Percentiles rank a stretch among this genome's conserved stretches.
Evolutionary conservation across 2,888 invertebrate genomes (phyloP).

Genomic region (Druceiella hillmani): DNA sequence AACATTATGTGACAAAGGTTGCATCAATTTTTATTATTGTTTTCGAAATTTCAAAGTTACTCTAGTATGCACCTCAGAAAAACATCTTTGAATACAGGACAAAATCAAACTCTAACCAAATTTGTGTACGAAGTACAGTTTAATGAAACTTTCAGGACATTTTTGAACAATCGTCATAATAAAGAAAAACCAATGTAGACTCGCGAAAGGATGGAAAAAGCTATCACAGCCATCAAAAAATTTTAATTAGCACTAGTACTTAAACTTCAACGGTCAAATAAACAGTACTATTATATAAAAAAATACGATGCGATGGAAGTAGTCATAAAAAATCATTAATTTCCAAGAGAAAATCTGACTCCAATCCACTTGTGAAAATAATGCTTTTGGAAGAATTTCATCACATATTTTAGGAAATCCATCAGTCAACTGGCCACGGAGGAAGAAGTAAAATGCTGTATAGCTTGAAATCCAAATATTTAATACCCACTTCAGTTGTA

Average conservation of each 20-base stretch:
- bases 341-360: constrained; percentile 12
- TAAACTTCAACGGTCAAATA: constrained; percentile 10
- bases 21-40: too few relatives aligned
- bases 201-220: constrained; percentile 13
- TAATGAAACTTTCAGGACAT: constrained; percentile 12
- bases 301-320: too few relatives aligned
- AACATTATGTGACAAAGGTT: too few relatives aligned
- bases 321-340: constrained; percentile 11
- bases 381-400: too few relatives aligned
- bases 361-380: constrained; percentile 12
- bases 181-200: constrained; percentile 12
- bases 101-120: constrained; percentile 14
- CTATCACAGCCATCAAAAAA: constrained; percentile 6
- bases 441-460: constrained; percentile 20
- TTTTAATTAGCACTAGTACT: constrained; percentile 12
- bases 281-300: constrained; percentile 10
- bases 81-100: constrained; percentile 12
- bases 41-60: too few relatives aligned
- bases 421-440: constrained; percentile 18
- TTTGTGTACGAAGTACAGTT: constrained; percentile 14
- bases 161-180: constrained; percentile 9
- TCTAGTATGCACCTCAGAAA: too few relatives aligned
- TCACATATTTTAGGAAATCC: constrained; percentile 10
- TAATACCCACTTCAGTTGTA: constrained; percentile 12
- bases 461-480: constrained; percentile 12